Base-by-base conservation (phyloP, 2,888 invertebrate species). In the Dryomyza anilis region DNA sequence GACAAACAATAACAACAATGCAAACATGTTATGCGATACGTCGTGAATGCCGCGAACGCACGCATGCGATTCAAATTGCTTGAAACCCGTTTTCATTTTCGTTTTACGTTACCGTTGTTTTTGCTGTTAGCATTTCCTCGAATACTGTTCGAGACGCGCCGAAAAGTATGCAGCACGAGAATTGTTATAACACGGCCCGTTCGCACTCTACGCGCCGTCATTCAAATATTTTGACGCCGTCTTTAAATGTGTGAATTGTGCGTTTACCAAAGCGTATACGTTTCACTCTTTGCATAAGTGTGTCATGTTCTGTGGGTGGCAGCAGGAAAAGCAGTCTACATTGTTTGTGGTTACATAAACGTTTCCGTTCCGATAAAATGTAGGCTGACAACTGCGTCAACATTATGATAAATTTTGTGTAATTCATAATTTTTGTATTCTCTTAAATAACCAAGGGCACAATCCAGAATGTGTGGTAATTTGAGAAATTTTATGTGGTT, bases 51-150 rank as follows among this genome's bases (percentile, higher is more conserved):
- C 33, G 27, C 48, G n/a, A n/a, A 46, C 59, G 33, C 59, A 59
- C 59, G 46, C 45, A 21, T 21, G 58, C 46, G 33, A 19, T 19
- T 30, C 48, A 59, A 59, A 55, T 55, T 36, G 55, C 21, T 36
- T 36, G 33, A 33, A 55, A 46, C 23, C 3, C 5, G 23, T 36
- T n/a, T n/a, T 16, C 27, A 25, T 43, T 39, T 14, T 27, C 29
- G 57, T 43, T 57, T 57, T 43, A 14, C 7, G 10, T 12, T 39
- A 23, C 25, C 25, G 27, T 2, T 50, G 10, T 25, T 25, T 16
- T 43, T 52, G 21, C 23, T 33, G 16, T 43, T 43, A 27, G n/a
- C 43, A 27, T 23, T 27, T 14, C 27, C 16, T 27, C 16, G 46
- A 21, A 36, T n/a, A 43, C 39, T 36, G 36, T 21, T 14, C 14